Evolutionary conservation across 2,888 invertebrate species (phyloP).

Genomic region (Prosopocoilus inquinatus): DNA sequence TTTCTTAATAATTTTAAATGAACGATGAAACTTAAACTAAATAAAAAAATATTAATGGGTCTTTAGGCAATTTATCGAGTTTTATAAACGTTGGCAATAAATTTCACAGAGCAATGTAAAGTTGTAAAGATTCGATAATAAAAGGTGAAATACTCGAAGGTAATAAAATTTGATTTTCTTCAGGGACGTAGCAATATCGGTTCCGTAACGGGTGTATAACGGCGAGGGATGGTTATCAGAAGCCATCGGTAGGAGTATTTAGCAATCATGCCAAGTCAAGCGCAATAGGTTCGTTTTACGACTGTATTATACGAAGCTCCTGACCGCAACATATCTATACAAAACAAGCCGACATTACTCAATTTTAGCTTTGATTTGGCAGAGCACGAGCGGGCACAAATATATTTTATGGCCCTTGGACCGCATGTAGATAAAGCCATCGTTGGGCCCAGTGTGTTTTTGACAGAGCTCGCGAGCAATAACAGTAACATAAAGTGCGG

Average conservation of each 20-base stretch:
- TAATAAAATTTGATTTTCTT: no score
- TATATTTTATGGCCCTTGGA: slow-evolving; percentile 33
- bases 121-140: no score
- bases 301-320: slow-evolving; percentile 22
- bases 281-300: slow-evolving; percentile 24
- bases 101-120: no score
- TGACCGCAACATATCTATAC: slow-evolving; percentile 26
- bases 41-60: no score
- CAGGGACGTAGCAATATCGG: neutral
- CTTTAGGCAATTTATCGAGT: no score
- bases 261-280: slow-evolving; percentile 12
- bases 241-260: neutral
- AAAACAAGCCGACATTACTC: slow-evolving; percentile 30
- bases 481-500: slow-evolving; percentile 49
- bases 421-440: slow-evolving; percentile 32
- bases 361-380: slow-evolving; percentile 28
- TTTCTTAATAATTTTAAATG: no score
- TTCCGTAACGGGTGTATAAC: neutral
- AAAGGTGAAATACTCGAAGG: no score
- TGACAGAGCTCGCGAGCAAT: slow-evolving; percentile 45
- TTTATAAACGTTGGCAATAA: no score
- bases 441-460: slow-evolving; percentile 44
- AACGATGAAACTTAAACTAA: no score
- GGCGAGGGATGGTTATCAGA: slow-evolving; percentile 1
- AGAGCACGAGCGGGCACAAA: slow-evolving; percentile 23